Conservation (phyloP, 2,888 invertebrate genomes). For the Athalia cordata region DNA sequence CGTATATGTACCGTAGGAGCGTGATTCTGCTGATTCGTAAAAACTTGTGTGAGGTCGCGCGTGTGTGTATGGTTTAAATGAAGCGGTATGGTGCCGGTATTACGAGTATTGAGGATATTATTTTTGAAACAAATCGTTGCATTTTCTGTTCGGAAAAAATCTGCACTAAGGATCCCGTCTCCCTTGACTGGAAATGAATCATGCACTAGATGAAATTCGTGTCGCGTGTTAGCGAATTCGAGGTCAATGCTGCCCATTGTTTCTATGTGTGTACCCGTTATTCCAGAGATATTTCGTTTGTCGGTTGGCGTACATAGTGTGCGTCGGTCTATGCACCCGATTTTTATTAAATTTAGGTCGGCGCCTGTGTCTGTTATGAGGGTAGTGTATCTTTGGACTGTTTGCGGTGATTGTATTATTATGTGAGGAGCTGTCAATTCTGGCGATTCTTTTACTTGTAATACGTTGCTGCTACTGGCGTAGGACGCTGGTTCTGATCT, state of each 20-base stretch:
- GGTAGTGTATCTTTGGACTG: too few species aligned
- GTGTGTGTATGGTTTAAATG: neutral
- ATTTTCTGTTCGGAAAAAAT: neutral
- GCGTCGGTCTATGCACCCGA: too few species aligned
- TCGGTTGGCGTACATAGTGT: too few species aligned
- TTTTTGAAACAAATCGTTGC: slow-evolving; percentile 8
- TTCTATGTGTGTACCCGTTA: too few species aligned
- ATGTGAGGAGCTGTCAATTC: too few species aligned
- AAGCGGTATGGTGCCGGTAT: neutral
- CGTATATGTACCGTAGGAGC: neutral
- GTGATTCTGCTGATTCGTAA: neutral
- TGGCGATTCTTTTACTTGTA: too few species aligned
- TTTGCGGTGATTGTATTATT: too few species aligned
- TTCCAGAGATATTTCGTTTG: too few species aligned
- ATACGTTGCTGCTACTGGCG: too few species aligned
- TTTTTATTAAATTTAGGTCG: too few species aligned
- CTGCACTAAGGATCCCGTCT: neutral
- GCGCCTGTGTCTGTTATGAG: too few species aligned
- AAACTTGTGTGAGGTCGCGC: neutral
- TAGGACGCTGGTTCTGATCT: too few species aligned
- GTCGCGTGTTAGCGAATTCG: neutral
- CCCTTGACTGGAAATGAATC: neutral
- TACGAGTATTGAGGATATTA: neutral
- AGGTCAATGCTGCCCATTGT: neutral
- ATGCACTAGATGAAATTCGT: neutral